These are phyloP conservation scores for Drosophila nr. perissopoda DNA, from an alignment of 2,888 invertebrate species.

Conservation along the genomic window DNA sequence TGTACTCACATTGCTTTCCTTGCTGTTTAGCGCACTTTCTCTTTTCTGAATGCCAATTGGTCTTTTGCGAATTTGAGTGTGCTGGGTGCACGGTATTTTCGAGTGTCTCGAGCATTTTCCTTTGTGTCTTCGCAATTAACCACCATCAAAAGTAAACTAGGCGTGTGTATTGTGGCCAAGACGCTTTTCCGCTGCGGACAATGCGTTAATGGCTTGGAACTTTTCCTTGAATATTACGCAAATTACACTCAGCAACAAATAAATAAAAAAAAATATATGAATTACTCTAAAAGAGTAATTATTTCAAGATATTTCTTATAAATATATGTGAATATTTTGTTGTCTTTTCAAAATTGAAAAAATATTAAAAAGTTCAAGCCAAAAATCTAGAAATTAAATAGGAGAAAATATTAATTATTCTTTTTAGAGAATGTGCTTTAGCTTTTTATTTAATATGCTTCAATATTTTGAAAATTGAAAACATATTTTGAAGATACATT, in stretches of 20 bases:
- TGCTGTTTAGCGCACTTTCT: conserved; percentile 29
- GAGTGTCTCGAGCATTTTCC: conserved; percentile 21
- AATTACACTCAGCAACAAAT: background rate
- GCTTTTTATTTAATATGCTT: too few relatives aligned
- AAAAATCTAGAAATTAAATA: background rate
- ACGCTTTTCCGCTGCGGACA: conserved; percentile 8
- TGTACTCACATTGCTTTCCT: conserved; percentile 13
- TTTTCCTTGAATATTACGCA: conserved; percentile 20
- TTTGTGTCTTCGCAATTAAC: conserved; percentile 35
- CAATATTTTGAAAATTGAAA: too few relatives aligned
- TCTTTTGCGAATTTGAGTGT: background rate
- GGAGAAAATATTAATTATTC: background rate
- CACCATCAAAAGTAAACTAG: conserved; percentile 16
- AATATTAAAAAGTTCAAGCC: background rate
- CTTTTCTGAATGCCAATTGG: conserved; percentile 13
- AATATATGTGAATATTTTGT: background rate
- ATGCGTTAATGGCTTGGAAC: background rate
- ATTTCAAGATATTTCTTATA: background rate
- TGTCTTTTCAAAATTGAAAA: background rate
- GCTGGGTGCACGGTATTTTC: conserved; percentile 2
- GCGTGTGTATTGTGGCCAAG: conserved; percentile 37
- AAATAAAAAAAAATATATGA: background rate
- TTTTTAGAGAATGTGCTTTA: too few relatives aligned
- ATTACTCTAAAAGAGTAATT: background rate
- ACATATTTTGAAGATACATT: too few relatives aligned